A percentile compares a stretch with the other conserved stretches of the same genome.
Evolutionary conservation across 2,113 vertebrate species (phyloP).

Genomic region (Chloroceryle aenea): DNA sequence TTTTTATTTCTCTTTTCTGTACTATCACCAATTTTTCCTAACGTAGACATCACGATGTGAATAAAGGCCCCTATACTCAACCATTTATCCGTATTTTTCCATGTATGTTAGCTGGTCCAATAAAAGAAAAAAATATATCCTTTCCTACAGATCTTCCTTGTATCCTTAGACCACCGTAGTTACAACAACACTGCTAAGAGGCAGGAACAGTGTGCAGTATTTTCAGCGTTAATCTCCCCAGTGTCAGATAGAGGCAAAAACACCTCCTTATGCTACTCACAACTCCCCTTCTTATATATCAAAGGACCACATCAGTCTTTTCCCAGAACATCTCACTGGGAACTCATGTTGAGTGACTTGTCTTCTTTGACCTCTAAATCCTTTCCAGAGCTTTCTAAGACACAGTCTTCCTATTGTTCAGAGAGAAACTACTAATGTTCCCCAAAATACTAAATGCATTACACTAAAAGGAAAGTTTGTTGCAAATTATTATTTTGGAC

Average conservation of each 20-base stretch:
- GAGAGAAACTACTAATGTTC: background rate
- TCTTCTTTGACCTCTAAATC: conserved; percentile 72
- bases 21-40: background rate
- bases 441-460: background rate
- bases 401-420: conserved; percentile 62
- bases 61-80: background rate
- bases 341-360: conserved; percentile 69
- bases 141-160: background rate
- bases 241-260: conserved; percentile 60
- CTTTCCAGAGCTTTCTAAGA: conserved; percentile 66
- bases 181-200: conserved; percentile 43
- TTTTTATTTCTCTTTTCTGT: background rate
- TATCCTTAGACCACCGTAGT: background rate
- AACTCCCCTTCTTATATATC: conserved; percentile 70
- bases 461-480: background rate
- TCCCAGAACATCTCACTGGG: conserved; percentile 64
- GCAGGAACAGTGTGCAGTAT: conserved; percentile 27
- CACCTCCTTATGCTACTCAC: conserved; percentile 58
- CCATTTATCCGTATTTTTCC: background rate
- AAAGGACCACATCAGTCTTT: conserved; percentile 68
- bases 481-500: background rate
- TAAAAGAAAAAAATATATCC: background rate
- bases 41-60: background rate
- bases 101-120: background rate
- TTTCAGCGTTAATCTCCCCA: conserved; percentile 48